Conservation (phyloP, 2,888 invertebrate genomes). For the Mantis religiosa region DNA sequence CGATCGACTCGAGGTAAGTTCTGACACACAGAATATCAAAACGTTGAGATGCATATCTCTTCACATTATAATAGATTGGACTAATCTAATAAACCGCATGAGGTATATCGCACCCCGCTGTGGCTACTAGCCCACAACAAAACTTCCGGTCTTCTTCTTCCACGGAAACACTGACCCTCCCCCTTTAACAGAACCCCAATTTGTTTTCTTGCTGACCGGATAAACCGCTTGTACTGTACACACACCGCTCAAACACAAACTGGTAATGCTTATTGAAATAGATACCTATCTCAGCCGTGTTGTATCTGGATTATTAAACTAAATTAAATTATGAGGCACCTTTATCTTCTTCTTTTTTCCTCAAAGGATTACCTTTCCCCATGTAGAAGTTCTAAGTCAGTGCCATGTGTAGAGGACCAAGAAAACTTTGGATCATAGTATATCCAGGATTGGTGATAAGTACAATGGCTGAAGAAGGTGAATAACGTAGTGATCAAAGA, state of each 20-base stretch:
- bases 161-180: background rate
- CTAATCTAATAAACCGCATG: background rate
- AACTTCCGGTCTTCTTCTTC: background rate
- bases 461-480: too few species aligned
- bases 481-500: too few species aligned
- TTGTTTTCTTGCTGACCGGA: background rate
- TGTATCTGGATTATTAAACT: too few species aligned
- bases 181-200: background rate
- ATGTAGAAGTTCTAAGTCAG: too few species aligned
- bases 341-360: too few species aligned
- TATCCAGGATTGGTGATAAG: too few species aligned
- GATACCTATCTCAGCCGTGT: too few species aligned
- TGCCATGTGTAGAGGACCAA: too few species aligned
- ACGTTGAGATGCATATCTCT: background rate
- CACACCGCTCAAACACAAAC: background rate
- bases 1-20: background rate
- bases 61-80: background rate
- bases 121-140: background rate
- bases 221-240: background rate
- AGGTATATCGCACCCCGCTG: background rate
- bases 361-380: too few species aligned
- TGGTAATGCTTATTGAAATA: too few species aligned
- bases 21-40: background rate
- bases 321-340: too few species aligned
- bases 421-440: too few species aligned